Base-by-base conservation (phyloP, 2,888 invertebrate species). In the Girardia tigrina region DNA sequence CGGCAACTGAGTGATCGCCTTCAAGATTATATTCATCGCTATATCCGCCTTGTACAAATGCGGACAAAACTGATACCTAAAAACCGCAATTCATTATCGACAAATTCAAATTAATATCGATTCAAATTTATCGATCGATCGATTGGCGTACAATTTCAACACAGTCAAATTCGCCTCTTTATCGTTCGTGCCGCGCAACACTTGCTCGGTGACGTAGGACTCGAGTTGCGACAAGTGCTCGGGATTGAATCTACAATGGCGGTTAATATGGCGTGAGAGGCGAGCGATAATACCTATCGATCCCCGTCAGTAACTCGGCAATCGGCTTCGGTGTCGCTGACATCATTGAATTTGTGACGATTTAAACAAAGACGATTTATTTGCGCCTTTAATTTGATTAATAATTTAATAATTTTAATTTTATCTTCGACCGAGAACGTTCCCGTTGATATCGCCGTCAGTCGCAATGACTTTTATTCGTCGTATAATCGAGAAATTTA, bases 131-230 rank as follows among this genome's bases (percentile, higher is more conserved):
- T 14, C 12, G 20, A 42, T 42, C 42, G 14, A 42, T 42, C 42
- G 20, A 42, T n/a, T 14, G 14, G 20, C 20, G 81, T 80, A 87
- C 80, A 98, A 86, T 85, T 98, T 98, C 71, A 98, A 86, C 14
- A 97, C 91, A 0, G 95, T 94, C 79, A 98, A 86, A 84, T 97
- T 95, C 0, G 97, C 95, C 86, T 98, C 98, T 82, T 97, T 86
- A 83, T 97, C 94, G 82, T 97, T 95, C 0, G 90, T 90, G 85
- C 94, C 94, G 82, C 94, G 94, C 78, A 89, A 88, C 0, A 92
- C 90, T 84, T 97, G 95, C 81, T 91, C 89, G 81, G 92, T 91
- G 14, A 97, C 92, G 84, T 97, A 97, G 77, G 90, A 88, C 83
- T 95, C 93, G 79, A 97, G 86, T 14, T 90, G 90, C 78, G 89